These are phyloP conservation scores for Neoscelio sp. DNA, from an alignment of 2,888 invertebrate species.

Conservation along the genomic window DNA sequence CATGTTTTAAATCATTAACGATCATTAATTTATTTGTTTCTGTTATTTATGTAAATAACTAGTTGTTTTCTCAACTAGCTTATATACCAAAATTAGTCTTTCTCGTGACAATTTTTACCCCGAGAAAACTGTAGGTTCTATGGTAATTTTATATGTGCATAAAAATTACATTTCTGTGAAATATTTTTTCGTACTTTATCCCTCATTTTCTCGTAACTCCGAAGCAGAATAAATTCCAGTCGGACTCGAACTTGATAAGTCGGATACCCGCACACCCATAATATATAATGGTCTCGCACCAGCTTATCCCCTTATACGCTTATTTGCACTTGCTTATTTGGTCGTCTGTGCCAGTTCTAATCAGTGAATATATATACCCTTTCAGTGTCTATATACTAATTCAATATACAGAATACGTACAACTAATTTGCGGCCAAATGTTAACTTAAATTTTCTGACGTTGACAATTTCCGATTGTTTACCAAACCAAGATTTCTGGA, in stretches of 20 bases:
- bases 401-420: slow-evolving; percentile 38
- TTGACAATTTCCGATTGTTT: not conserved
- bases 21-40: too few species aligned
- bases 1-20: too few species aligned
- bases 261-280: slow-evolving; percentile 19
- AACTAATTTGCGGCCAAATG: slow-evolving; percentile 31
- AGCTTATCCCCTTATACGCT: slow-evolving; percentile 47
- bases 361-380: slow-evolving; percentile 53
- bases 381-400: slow-evolving; percentile 37
- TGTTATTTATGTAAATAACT: too few species aligned
- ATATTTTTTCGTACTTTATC: slow-evolving; percentile 1
- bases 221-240: slow-evolving; percentile 15
- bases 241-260: slow-evolving; percentile 21
- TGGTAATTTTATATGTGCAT: not conserved
- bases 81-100: too few species aligned
- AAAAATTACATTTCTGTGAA: not conserved
- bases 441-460: slow-evolving; percentile 17
- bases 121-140: not conserved
- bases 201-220: slow-evolving; percentile 6
- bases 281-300: slow-evolving; percentile 34
- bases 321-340: slow-evolving; percentile 58
- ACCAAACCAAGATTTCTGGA: not conserved
- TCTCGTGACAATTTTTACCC: too few species aligned
- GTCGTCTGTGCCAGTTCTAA: slow-evolving; percentile 37
- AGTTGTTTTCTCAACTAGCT: too few species aligned